These are phyloP conservation scores for Sebastes wilsoni DNA, from an alignment of 2,797 vertebrate species.

Conservation along the genomic window DNA sequence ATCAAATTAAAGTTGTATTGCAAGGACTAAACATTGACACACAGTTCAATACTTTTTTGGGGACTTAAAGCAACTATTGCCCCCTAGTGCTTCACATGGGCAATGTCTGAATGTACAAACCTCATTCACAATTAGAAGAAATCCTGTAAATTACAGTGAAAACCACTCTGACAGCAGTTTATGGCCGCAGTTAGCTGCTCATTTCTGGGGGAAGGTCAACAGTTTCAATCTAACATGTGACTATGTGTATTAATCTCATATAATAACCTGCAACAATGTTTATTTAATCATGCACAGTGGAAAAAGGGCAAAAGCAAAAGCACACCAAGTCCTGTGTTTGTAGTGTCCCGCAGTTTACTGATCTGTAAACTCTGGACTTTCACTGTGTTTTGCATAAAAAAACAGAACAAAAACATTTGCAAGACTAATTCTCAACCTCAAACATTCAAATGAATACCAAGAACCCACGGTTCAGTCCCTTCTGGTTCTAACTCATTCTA, in stretches of 20 bases:
- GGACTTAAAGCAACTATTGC: slow-evolving; percentile 27
- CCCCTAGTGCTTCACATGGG: slow-evolving; percentile 61
- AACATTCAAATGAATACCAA: neutral
- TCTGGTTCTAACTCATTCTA: neutral
- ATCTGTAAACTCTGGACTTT: neutral
- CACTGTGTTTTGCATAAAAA: slow-evolving; percentile 10
- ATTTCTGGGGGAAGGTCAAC: neutral
- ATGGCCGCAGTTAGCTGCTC: neutral
- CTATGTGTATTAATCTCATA: neutral
- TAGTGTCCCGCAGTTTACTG: neutral
- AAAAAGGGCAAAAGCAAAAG: neutral
- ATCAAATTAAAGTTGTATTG: neutral
- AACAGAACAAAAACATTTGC: neutral
- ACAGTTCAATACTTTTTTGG: neutral
- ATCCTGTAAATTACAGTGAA: neutral
- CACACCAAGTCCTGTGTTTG: neutral
- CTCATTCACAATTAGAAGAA: neutral
- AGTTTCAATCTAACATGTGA: neutral
- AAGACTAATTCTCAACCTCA: neutral
- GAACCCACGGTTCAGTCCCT: neutral
- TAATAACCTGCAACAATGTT: neutral
- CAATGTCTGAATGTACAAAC: neutral
- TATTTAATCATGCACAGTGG: neutral
- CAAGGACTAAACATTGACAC: neutral
- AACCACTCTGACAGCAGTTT: neutral